Evolutionary conservation across 2,888 invertebrate genomes (phyloP), one percentile per base, ranked within the genome.

Genomic region (Drosophila stalkeri): DNA sequence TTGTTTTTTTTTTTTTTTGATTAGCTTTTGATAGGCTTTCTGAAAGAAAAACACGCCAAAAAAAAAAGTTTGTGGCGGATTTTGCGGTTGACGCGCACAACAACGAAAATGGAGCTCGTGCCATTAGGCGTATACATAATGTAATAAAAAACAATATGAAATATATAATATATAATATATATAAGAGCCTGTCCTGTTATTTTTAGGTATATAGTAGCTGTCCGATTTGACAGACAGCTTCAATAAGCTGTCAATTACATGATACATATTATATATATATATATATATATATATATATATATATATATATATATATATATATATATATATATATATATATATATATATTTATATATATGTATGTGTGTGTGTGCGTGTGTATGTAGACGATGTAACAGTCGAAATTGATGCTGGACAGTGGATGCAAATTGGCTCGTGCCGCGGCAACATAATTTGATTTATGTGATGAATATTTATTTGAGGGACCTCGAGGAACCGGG

Each of bases 371-470:
- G 0, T 20, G 6, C 14, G 7, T 20, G 72, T 27, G 37, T 37
- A 37, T 37, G 14, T 37, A 16, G 61, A 67, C 70, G 64, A 70
- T 66, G 47, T 44, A 44, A 56, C 23, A 65, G 60, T 11, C 37
- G 39, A 11, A 33, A 20, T 4, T 18, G 44, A 41, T 8, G 51
- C 66, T 51, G 31, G 39, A 20, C 46, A 51, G 65, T 44, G 57
- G 66, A 77, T 74, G 75, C 71, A 77, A 78, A 78, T 77, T 78
- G 77, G 64, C 64, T 62, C 56, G 54, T 69, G 77, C 65, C 65
- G 64, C 55, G 77, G 63, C 43, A 67, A 63, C 65, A 65, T 78
- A 78, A 78, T 78, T 75, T 62, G 62, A 75, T 78, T 78, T 72
- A 31, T 31, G n/a, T 51, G 57, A 9, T 52, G 51, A 33, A 39